Evolutionary conservation across 2,888 invertebrate species (phyloP).

Genomic region (Rhagonycha lutea): DNA sequence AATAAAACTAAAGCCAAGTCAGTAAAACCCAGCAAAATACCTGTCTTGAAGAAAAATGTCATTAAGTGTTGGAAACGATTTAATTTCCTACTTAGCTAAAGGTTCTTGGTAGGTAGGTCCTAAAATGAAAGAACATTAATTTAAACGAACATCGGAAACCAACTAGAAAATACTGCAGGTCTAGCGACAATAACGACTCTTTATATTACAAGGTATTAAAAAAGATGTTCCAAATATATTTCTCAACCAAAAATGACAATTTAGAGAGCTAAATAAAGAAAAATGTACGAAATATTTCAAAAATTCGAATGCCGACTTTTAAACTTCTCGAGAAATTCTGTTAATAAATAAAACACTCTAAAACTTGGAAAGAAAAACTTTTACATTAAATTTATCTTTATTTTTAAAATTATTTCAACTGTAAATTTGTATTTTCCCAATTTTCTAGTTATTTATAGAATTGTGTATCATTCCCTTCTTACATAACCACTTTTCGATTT

Average conservation of each 20-base stretch:
- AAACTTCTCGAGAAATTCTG: neutral
- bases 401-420: neutral
- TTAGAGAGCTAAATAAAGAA: neutral
- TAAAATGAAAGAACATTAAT: neutral
- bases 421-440: neutral
- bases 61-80: neutral
- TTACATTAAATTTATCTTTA: neutral
- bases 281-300: neutral
- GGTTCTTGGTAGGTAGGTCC: neutral
- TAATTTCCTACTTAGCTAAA: neutral
- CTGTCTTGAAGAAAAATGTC: neutral
- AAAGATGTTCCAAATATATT: neutral
- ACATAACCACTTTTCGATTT: neutral
- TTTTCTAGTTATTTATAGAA: neutral
- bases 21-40: neutral
- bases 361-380: neutral
- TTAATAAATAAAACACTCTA: neutral
- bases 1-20: conserved; percentile 6
- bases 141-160: neutral
- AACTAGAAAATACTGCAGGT: neutral
- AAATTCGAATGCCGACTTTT: neutral
- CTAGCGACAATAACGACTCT: neutral
- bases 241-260: neutral
- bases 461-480: neutral
- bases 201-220: neutral